A percentile compares a stretch with the other conserved stretches of the same genome.
Evolutionary conservation across 2,888 invertebrate genomes (phyloP).

Genomic region (Ctenicera cuprea): DNA sequence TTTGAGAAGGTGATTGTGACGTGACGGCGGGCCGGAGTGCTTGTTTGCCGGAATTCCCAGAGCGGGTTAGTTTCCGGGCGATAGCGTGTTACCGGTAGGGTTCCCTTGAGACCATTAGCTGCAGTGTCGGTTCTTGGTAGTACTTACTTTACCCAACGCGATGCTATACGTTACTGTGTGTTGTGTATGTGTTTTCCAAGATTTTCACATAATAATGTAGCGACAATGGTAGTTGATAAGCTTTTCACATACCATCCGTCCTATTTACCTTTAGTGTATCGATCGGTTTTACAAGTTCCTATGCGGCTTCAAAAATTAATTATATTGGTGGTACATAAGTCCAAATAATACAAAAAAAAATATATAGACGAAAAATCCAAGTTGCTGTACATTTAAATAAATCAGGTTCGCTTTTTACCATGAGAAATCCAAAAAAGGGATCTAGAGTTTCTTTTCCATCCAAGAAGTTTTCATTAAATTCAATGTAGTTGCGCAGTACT

Average conservation of each 20-base stretch:
- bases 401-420: not conserved
- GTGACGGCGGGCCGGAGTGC: slow-evolving; percentile 58
- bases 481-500: slow-evolving; percentile 13
- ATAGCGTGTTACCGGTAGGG: slow-evolving; percentile 60
- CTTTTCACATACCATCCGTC: not conserved
- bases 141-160: slow-evolving; percentile 48
- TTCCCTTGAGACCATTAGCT: slow-evolving; percentile 63
- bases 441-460: not conserved
- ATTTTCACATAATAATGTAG: slow-evolving; percentile 42
- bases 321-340: too few species aligned
- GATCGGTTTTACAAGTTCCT: too few species aligned
- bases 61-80: slow-evolving; percentile 60
- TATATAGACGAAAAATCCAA: too few species aligned
- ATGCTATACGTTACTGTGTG: slow-evolving; percentile 39
- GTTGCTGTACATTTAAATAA: not conserved
- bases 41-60: slow-evolving; percentile 62
- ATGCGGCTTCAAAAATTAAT: too few species aligned
- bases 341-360: too few species aligned
- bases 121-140: slow-evolving; percentile 55
- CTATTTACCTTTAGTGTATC: not conserved
- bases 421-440: not conserved
- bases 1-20: slow-evolving; percentile 57
- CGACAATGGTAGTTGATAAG: slow-evolving; percentile 17
- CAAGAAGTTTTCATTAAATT: slow-evolving; percentile 22
- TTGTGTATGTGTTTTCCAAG: slow-evolving; percentile 24